phyloP scores from a whole-genome alignment of 2,113 vertebrate genomes.

The Carassius auratus region DNA sequence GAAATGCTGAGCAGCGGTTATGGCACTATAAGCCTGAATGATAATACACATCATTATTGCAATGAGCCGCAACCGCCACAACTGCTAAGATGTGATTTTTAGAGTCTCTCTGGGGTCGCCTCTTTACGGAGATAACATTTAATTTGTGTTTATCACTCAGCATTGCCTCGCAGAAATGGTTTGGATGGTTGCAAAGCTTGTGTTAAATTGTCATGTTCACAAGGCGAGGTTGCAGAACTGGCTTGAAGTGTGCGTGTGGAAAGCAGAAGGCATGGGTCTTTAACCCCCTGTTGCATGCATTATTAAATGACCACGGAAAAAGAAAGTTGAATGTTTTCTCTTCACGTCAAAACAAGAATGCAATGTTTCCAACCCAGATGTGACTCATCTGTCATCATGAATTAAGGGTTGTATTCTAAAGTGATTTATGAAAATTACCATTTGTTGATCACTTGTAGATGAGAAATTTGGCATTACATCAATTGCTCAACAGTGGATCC shows the following conservation, averaged over 20 bases:
- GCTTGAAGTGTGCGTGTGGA: not conserved
- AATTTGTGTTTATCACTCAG: slow-evolving; percentile 8
- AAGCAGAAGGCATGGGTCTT: not conserved
- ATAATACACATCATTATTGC: slow-evolving; percentile 35
- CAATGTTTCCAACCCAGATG: not conserved
- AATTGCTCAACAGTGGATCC: not conserved
- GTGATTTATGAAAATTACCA: not conserved
- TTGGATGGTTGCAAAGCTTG: not conserved
- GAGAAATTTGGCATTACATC: not conserved
- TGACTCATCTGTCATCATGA: not conserved
- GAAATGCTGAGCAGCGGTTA: slow-evolving; percentile 26
- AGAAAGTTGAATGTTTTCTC: not conserved
- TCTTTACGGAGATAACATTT: slow-evolving; percentile 7
- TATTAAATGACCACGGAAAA: not conserved
- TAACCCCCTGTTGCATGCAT: not conserved
- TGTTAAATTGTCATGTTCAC: not conserved
- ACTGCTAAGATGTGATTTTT: slow-evolving; percentile 27
- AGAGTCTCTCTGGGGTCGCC: not conserved
- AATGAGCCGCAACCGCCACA: slow-evolving; percentile 14
- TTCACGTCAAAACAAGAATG: not conserved
- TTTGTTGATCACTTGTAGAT: not conserved
- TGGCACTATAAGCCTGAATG: not conserved
- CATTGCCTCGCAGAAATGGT: slow-evolving; percentile 22
- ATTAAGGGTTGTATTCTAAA: not conserved
- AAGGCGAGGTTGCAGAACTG: not conserved